A percentile compares a stretch with the other conserved stretches of the same genome.
Evolutionary conservation across 1,140 invertebrate species (phyloP).

Genomic region (Zaprionus kolodkinae): DNA sequence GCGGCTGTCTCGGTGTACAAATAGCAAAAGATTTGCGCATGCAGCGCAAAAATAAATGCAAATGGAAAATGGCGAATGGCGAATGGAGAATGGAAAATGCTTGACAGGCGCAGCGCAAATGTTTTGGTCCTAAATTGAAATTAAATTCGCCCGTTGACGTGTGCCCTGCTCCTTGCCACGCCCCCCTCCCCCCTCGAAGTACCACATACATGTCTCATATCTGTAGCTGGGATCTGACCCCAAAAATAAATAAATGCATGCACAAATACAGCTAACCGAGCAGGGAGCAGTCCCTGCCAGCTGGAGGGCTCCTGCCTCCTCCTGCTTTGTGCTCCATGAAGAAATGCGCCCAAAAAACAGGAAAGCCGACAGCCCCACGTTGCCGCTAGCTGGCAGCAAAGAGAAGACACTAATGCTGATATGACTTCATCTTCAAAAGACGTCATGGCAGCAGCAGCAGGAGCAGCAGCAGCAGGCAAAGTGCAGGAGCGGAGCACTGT

Average conservation of each 20-base stretch:
- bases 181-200: neutral
- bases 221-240: conserved; percentile 73
- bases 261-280: conserved; percentile 6
- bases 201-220: conserved; percentile 64
- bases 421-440: conserved; percentile 74
- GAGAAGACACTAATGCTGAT: conserved; percentile 77
- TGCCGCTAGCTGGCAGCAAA: conserved; percentile 38
- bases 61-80: conserved; percentile 59
- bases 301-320: neutral
- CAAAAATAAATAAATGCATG: conserved; percentile 51
- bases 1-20: conserved; percentile 72
- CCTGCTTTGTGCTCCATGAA: conserved; percentile 21
- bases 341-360: conserved; percentile 40
- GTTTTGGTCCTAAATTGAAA: conserved; percentile 75
- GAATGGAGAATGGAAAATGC: conserved; percentile 50
- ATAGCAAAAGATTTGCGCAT: conserved; percentile 79
- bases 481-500: conserved; percentile 6
- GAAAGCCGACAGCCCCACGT: conserved; percentile 31
- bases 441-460: conserved; percentile 55
- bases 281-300: neutral
- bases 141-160: conserved; percentile 54
- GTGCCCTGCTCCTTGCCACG: neutral
- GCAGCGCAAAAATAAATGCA: conserved; percentile 78
- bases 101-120: conserved; percentile 60
- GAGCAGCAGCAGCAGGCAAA: too few relatives aligned